These are phyloP conservation scores for Lateolabrax maculatus DNA, from an alignment of 2,797 vertebrate species.

Conservation along the genomic window DNA sequence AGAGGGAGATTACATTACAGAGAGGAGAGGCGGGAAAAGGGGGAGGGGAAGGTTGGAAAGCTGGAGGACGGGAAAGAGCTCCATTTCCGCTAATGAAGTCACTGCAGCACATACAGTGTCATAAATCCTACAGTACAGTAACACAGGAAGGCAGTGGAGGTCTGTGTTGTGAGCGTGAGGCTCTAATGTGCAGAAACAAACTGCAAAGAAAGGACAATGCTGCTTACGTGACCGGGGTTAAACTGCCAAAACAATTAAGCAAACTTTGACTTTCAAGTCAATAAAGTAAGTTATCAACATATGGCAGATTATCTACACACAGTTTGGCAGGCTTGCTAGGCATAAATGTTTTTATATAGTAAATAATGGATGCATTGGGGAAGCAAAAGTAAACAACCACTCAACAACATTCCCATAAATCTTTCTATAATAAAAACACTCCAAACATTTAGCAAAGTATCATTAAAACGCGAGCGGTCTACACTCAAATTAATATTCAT, in stretches of 20 bases:
- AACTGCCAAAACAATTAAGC: not conserved
- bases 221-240: not conserved
- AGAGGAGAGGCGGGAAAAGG: not conserved
- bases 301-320: not conserved
- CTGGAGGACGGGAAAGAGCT: constrained; percentile 13
- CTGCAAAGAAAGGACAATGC: not conserved
- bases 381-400: constrained; percentile 27
- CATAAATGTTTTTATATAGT: not conserved
- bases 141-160: constrained; percentile 1
- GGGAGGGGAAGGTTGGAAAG: not conserved
- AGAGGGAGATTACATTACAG: constrained; percentile 21
- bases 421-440: not conserved
- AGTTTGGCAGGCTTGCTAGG: not conserved
- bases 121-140: constrained; percentile 29
- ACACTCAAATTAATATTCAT: constrained; percentile 41
- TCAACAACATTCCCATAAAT: constrained; percentile 19
- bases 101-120: constrained; percentile 37
- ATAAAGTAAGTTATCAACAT: not conserved
- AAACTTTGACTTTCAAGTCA: constrained; percentile 3
- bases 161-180: constrained; percentile 4
- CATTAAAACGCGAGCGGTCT: constrained; percentile 24
- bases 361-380: constrained; percentile 21
- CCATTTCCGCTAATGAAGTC: constrained; percentile 62
- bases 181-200: constrained; percentile 14
- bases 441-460: not conserved